Evolutionary conservation across 2,113 vertebrate species (phyloP), one percentile per base, ranked within the genome.

Genomic region (Mormyrus lacerda): DNA sequence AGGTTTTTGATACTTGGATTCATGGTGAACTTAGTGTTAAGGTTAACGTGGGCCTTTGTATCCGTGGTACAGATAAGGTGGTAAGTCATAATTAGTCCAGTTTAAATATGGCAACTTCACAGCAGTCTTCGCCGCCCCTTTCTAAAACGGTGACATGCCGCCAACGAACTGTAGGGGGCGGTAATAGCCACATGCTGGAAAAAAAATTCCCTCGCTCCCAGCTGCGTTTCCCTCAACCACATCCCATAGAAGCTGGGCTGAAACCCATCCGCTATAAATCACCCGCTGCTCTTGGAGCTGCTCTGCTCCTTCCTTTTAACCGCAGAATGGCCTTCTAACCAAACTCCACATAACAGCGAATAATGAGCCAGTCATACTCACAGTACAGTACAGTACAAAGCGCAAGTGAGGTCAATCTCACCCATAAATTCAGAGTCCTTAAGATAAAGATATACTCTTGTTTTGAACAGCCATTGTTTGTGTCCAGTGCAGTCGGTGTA

Each of bases 121-220:
- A 24, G 44, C 31, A 15, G 15, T 84, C 82, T n/a, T 87, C 48
- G 27, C 47, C 31, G 31, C 53, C 7, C 6, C 27, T 51, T 44
- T 58, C 19, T 44, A 10, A 13, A 42, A 42, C 17, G 35, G 31
- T 88, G 88, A n/a, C 44, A 55, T 85, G 45, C 24, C 50, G 24
- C 48, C 50, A 53, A 50, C 53, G 24, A 89, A 39, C 76, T 89
- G 51, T 84, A 89, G 88, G 88, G 76, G 88, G 51, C 88, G 83
- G 88, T 61, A 61, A 53, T 42, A 84, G 79, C 88, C 88, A 58
- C 88, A 89, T 44, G 21, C 50, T 84, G 50, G 51, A 69, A 53
- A 27, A 47, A 47, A 10, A 27, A 10, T 3, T 58, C 35, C 55
- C 21, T 61, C 27, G 42, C 86, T 69, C 58, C 87, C 51, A 21